Conservation (phyloP, 1,140 invertebrate species). For the Zaprionus kolodkinae region DNA sequence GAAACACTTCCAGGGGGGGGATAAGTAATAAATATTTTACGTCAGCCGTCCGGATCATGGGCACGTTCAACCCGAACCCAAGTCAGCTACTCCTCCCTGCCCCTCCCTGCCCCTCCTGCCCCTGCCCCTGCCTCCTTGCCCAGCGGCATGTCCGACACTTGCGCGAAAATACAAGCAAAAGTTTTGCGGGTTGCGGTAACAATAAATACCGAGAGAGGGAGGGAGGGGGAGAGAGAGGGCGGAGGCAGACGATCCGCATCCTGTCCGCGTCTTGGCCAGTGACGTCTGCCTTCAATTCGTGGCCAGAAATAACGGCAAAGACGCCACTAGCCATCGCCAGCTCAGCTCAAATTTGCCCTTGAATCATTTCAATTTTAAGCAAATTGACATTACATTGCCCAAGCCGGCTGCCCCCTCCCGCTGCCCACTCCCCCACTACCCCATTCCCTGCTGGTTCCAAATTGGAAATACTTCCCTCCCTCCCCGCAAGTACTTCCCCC, state of each 20-base stretch:
- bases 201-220: slow-evolving; percentile 59
- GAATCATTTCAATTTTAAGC: slow-evolving; percentile 78
- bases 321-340: slow-evolving; percentile 26
- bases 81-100: neutral
- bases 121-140: too few relatives aligned
- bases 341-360: slow-evolving; percentile 61
- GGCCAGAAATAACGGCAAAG: slow-evolving; percentile 54
- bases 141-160: slow-evolving; percentile 15
- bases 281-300: slow-evolving; percentile 44
- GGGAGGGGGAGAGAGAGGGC: neutral
- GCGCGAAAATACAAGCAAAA: slow-evolving; percentile 51
- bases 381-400: slow-evolving; percentile 78
- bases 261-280: slow-evolving; percentile 48
- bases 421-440: neutral
- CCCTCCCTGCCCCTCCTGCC: neutral
- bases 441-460: slow-evolving; percentile 24
- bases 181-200: slow-evolving; percentile 67
- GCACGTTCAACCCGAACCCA: slow-evolving; percentile 35
- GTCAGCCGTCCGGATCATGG: slow-evolving; percentile 50
- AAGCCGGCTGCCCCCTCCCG: slow-evolving; percentile 35
- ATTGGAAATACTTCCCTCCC: slow-evolving; percentile 40
- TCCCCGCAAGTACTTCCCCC: neutral
- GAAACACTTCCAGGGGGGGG: neutral
- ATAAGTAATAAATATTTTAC: slow-evolving; percentile 76
- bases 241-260: slow-evolving; percentile 34